Base-by-base conservation (phyloP, 2,797 vertebrate genomes). In the Sphenopsis melanotis region DNA sequence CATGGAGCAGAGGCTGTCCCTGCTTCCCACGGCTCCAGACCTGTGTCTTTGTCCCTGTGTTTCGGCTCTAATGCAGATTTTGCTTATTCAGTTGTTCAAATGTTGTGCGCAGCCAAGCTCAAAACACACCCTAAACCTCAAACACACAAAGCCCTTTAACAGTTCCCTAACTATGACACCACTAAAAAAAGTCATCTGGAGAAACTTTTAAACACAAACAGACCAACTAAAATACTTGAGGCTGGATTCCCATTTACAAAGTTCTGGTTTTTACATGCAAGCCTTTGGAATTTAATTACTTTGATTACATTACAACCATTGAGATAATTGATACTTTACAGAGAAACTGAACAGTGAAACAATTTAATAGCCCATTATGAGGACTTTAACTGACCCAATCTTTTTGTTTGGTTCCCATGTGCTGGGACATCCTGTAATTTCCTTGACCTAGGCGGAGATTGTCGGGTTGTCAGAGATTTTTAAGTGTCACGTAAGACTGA, bases 311-410 rank as follows among this genome's bases (percentile, higher is more conserved):
- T 89, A 90, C 91, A 66, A 63, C 91, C 85, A 92, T 78, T 69
- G 94, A 94, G 95, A 91, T 96, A 94, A 96, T 92, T 93, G 94
- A 88, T 96, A 96, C 94, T 97, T 97, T 95, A 96, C 82, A 94
- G 96, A 94, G 87, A 96, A 86, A 87, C 44, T 66, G 66, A 92
- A 76, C 63, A 94, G 82, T 92, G 90, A 96, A 97, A 86, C 72
- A 84, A 93, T 83, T 97, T 96, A 95, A 94, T 44, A 95, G 91
- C 29, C 85, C 94, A 94, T 96, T 93, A 96, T 10, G 70, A 78
- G 72, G 77, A 81, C 52, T 94, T 95, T 59, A 94, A 90, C 61
- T 34, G 87, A 89, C 87, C 87, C 8, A 3, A 42, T 74, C 87
- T 86, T 82, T 92, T 21, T 83, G 89, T 29, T 56, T 0, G 2